Evolutionary conservation across 1,140 invertebrate species (phyloP), one percentile per base, ranked within the genome.

Genomic region (Trichogramma pretiosum): DNA sequence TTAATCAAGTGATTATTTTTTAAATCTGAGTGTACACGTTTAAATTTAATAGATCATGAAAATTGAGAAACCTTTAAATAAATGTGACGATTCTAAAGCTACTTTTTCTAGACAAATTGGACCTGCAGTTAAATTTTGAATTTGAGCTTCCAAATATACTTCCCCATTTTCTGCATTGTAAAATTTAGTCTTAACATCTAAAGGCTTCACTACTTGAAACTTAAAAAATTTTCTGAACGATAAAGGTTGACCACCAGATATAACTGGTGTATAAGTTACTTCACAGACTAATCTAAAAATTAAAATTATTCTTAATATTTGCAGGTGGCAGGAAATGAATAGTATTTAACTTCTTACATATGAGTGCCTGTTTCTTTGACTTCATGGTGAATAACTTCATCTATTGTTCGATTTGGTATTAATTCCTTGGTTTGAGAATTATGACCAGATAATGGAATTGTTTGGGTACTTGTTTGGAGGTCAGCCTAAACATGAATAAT

Each of bases 141-240:
- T 89, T 73, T 96, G 91, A 5, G 93, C 93, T 74, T 98, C 95
- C 53, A 98, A 71, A 70, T 92, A 98, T 5, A 98, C 89, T 77
- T 98, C 93, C 78, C 95, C 91, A 50, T 87, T 83, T 79, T 97
- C 93, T 14, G 89, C 87, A 80, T 94, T 95, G 64, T 93, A 97
- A 70, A 98, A 96, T 65, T 98, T 98, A 3, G 94, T 98, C 73
- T 97, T 95, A 0, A 99, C 93, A 80, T 99, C 94, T 11, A 98
- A 73, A 33, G 95, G 95, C 66, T 98, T 98, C 49, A 94, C 78
- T 0, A 98, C 95, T 80, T 96, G 89, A 73, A 98, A 98, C 74
- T 97, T 98, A 66, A 98, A 99, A 68, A 94, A 97, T 67, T 97
- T 98, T 58, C 88, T 78, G 64, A 96, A 84, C n/a, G 81, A 85